These are phyloP conservation scores for Thunnus albacares DNA, from an alignment of 2,797 vertebrate species.

Conservation along the genomic window DNA sequence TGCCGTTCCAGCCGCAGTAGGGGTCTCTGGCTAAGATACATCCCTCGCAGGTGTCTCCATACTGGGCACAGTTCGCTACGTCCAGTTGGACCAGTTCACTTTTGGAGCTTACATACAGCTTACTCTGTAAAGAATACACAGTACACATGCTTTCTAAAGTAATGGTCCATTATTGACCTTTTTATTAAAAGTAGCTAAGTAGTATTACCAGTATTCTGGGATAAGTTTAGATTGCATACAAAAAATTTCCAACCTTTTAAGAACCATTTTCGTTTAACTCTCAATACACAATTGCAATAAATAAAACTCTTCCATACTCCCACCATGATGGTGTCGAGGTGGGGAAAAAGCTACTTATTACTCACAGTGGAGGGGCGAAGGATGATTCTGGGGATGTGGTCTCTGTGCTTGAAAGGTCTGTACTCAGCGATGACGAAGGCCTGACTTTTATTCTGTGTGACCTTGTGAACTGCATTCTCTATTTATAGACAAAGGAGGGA, in stretches of 20 bases:
- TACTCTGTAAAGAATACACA: constrained; percentile 66
- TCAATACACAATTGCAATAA: background rate
- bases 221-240: background rate
- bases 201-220: background rate
- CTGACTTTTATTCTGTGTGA: constrained; percentile 23
- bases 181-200: too few species aligned
- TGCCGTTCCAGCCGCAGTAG: constrained; percentile 77
- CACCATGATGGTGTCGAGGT: too few species aligned
- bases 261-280: background rate
- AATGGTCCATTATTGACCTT: background rate
- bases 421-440: constrained; percentile 78
- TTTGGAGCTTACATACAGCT: constrained; percentile 74
- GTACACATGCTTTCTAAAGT: background rate
- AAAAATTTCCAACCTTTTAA: background rate
- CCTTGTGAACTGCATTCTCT: constrained; percentile 84
- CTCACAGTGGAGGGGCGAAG: constrained; percentile 73
- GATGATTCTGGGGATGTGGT: constrained; percentile 45
- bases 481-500: background rate
- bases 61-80: constrained; percentile 69
- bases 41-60: constrained; percentile 66
- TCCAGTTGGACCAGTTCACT: constrained; percentile 78
- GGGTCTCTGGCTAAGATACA: constrained; percentile 84
- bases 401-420: constrained; percentile 41
- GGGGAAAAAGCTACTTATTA: background rate
- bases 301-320: background rate